These are phyloP conservation scores for Chloropsis cyanopogon DNA, from an alignment of 2,113 vertebrate species.

Conservation along the genomic window DNA sequence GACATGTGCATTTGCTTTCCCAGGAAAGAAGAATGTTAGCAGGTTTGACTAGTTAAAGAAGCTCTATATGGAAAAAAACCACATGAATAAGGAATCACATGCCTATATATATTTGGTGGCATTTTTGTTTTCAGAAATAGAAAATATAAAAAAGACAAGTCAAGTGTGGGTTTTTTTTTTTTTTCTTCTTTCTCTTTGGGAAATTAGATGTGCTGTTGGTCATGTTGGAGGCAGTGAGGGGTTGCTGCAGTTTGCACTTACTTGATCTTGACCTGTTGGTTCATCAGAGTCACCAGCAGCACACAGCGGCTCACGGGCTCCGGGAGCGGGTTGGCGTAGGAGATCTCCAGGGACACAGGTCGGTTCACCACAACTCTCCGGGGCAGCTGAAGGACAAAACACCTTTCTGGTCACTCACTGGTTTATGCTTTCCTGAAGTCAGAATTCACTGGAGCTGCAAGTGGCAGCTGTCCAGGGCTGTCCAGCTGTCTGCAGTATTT, in stretches of 20 bases:
- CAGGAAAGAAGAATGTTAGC: background rate
- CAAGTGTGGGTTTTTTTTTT: background rate
- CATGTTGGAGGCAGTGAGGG: background rate
- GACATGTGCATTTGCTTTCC: background rate
- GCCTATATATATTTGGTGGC: background rate
- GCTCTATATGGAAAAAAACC: background rate
- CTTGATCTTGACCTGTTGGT: constrained; percentile 65
- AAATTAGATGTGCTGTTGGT: background rate
- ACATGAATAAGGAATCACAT: background rate
- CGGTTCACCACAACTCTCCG: constrained; percentile 17
- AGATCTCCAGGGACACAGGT: constrained; percentile 56
- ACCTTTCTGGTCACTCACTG: background rate
- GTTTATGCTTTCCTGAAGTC: background rate
- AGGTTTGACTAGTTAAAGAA: background rate
- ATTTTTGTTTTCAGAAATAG: background rate
- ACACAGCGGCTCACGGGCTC: constrained; percentile 52
- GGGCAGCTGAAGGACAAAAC: constrained; percentile 32
- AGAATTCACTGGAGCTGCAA: background rate
- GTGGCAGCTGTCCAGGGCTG: background rate
- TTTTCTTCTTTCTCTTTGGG: background rate
- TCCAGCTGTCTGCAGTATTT: background rate
- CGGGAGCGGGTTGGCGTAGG: constrained; percentile 62
- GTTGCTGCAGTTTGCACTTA: constrained; percentile 25
- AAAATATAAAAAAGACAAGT: background rate
- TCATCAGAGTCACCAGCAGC: constrained; percentile 71